Percentiles rank a stretch among this genome's conserved stretches.
phyloP scores from a whole-genome alignment of 2,888 invertebrate genomes.

The Macrophya annulata region DNA sequence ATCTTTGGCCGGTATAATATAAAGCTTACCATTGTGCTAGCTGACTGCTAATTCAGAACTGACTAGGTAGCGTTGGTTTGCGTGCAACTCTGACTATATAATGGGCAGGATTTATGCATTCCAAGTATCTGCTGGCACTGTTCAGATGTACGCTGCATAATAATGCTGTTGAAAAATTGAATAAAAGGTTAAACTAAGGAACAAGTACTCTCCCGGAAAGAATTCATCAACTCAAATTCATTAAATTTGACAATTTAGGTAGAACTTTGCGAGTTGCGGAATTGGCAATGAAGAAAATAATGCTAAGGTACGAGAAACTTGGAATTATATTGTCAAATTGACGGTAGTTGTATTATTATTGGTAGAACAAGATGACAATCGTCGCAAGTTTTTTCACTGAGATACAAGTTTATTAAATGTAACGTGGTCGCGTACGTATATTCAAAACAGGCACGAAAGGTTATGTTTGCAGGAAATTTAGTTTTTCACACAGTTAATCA shows the following conservation, averaged over 20 bases:
- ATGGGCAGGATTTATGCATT: background rate
- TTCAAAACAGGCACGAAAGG: too few species aligned
- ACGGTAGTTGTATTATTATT: background rate
- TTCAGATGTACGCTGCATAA: too few species aligned
- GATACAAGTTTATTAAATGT: background rate
- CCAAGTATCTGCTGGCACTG: too few species aligned
- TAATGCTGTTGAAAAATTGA: background rate
- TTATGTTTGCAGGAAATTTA: background rate
- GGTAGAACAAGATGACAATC: background rate
- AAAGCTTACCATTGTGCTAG: too few species aligned
- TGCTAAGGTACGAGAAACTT: background rate
- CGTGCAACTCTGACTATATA: too few species aligned
- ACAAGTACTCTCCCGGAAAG: background rate
- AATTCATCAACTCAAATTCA: too few species aligned
- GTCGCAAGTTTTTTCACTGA: too few species aligned
- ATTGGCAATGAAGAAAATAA: slow-evolving; percentile 15
- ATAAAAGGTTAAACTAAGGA: background rate
- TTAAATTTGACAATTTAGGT: too few species aligned
- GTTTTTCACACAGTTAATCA: too few species aligned
- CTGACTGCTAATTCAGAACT: too few species aligned
- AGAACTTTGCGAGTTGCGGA: too few species aligned
- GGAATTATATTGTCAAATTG: background rate
- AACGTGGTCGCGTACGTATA: background rate
- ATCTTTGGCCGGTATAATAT: too few species aligned
- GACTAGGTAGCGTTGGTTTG: background rate